Evolutionary conservation across 2,888 invertebrate genomes (phyloP).

Genomic region (Slavum lentiscoides): DNA sequence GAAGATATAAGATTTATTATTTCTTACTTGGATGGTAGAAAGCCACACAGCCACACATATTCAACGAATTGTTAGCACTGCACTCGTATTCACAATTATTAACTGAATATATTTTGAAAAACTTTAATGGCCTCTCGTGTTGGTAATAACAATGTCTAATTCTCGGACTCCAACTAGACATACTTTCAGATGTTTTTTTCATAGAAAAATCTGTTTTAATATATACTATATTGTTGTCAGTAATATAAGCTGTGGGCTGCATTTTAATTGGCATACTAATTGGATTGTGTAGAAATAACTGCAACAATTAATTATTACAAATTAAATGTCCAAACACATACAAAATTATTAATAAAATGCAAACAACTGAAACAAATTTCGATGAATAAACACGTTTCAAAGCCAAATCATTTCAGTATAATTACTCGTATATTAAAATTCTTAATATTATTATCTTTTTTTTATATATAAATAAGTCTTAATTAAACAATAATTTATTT

Average conservation of each 20-base stretch:
- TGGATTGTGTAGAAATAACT: conserved; percentile 59
- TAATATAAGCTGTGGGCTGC: conserved; percentile 53
- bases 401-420: too few relatives aligned
- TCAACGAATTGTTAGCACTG: conserved; percentile 55
- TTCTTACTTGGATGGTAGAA: conserved; percentile 55
- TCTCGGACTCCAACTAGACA: conserved; percentile 55
- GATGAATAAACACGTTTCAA: too few relatives aligned
- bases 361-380: too few relatives aligned
- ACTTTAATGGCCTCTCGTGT: conserved; percentile 55
- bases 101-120: conserved; percentile 56
- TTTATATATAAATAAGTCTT: too few relatives aligned
- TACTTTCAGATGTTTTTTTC: conserved; percentile 42
- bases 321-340: background rate
- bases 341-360: too few relatives aligned
- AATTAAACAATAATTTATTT: too few relatives aligned
- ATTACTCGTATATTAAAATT: too few relatives aligned
- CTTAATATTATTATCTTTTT: background rate
- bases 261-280: conserved; percentile 57
- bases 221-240: conserved; percentile 51
- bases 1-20: too few relatives aligned
- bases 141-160: conserved; percentile 56
- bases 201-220: conserved; percentile 43
- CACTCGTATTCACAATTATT: conserved; percentile 56
- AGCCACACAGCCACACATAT: conserved; percentile 55
- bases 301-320: conserved; percentile 1